A percentile compares a stretch with the other conserved stretches of the same genome.
Evolutionary conservation across 2,888 invertebrate genomes (phyloP).

Genomic region (Aspidapion aeneum): DNA sequence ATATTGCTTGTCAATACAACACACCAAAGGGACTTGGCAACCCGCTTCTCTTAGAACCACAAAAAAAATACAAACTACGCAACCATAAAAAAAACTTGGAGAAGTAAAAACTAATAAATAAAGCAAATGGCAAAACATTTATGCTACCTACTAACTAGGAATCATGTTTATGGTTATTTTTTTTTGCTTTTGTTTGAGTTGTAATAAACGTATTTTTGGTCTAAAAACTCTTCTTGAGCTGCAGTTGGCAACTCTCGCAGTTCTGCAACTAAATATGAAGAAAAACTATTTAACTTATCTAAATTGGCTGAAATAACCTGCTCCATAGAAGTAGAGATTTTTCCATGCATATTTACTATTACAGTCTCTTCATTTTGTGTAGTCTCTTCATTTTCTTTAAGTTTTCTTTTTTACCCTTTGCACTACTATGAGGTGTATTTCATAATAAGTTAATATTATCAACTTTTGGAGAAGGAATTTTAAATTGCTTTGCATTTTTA

Average conservation of each 20-base stretch:
- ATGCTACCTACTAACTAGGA: background rate
- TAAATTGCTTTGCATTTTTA: background rate
- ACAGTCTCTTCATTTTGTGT: background rate
- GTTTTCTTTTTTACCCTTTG: background rate
- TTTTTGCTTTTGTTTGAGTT: background rate
- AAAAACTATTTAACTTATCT: background rate
- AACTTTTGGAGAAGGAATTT: background rate
- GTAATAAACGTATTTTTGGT: background rate
- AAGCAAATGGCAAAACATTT: background rate
- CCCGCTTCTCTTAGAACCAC: background rate
- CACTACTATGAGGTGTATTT: background rate
- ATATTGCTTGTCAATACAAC: background rate
- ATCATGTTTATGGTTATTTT: background rate
- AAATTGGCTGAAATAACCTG: background rate
- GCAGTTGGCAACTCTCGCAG: background rate
- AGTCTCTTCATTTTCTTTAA: background rate
- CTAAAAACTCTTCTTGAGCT: background rate
- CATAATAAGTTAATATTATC: background rate
- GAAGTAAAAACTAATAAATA: background rate
- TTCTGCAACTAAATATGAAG: background rate
- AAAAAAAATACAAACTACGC: background rate
- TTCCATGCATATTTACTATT: background rate
- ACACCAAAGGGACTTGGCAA: too few relatives aligned
- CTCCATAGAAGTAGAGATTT: background rate
- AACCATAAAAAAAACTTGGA: background rate